Evolutionary conservation across 1,140 invertebrate species (phyloP).

Genomic region (Nasonia vitripennis): DNA sequence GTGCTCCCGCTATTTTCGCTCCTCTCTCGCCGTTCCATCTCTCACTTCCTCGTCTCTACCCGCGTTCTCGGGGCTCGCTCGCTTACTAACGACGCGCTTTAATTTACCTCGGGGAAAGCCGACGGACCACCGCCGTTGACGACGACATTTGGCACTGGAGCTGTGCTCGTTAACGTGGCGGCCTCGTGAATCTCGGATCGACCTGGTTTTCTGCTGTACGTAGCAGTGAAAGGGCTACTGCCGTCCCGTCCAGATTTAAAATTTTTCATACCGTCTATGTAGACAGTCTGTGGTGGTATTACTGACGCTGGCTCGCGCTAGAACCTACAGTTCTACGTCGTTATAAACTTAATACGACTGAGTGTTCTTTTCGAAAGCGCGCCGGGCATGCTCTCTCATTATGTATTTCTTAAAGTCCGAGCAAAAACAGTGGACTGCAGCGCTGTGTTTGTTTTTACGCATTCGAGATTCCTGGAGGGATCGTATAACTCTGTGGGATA

Average conservation of each 20-base stretch:
- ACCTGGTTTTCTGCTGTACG: constrained; percentile 21
- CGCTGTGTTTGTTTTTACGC: not conserved
- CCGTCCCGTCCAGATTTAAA: not conserved
- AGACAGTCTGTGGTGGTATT: no score
- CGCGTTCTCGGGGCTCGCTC: not conserved
- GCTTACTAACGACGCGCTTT: constrained; percentile 30
- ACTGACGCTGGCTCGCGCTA: no score
- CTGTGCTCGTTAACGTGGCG: constrained; percentile 19
- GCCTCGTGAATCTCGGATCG: constrained; percentile 39
- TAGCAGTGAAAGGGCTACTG: not conserved
- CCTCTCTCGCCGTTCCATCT: not conserved
- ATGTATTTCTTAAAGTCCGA: no score
- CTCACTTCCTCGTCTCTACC: not conserved
- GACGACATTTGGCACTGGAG: constrained; percentile 40
- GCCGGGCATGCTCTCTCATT: no score
- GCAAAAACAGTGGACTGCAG: no score
- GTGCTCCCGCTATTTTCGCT: not conserved
- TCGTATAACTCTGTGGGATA: not conserved
- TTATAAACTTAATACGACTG: no score
- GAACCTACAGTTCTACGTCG: no score
- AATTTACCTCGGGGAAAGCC: constrained; percentile 43
- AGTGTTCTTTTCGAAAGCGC: no score
- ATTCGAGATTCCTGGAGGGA: not conserved
- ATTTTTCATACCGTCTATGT: not conserved
- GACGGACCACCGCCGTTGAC: not conserved